Base-by-base conservation (phyloP, 1,140 invertebrate species). In the Bathynomus jamesi region DNA sequence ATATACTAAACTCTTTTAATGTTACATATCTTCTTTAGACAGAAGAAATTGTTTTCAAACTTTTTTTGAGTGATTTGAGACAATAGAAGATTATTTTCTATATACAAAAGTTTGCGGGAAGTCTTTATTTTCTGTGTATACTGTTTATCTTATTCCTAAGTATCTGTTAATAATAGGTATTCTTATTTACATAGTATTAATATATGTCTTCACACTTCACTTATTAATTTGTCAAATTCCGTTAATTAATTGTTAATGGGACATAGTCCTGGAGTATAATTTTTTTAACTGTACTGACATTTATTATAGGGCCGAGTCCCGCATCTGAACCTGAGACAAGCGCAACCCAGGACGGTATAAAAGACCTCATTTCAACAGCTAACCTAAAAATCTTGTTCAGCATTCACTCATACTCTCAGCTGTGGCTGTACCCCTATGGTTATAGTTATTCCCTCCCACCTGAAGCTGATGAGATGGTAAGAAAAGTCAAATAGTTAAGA, bases 361-460 rank as follows among this genome's bases (percentile, higher is more conserved):
- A 69, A 13, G 67, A 65, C 8, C 65, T 76, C 66, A 28, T 30
- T 7, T 4, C 7, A 7, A 75, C 86, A 17, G 75, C 90, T 0
- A 21, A 53, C 5, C 40, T 53, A 3, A 87, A 89, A 77, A 87
- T 89, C 7, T 96, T 93, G 74, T 79, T 95, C 28, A 91, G 91
- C 1, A 87, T 95, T 76, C 94, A 96, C 80, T 92, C 92, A 61
- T 96, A 95, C 78, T 91, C 91, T 0, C 92, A 94, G 83, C 91
- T 93, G 83, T 88, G 93, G 79, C 84, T 95, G 10, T 88, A 91
- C 70, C 92, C 92, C 1, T 94, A 91, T 90, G 91, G 92, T 30
- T 91, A 92, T 79, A 90, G 90, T 65, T 40, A 67, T 10, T 40
- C 66, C 53, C 61, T 70, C n/a, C 71, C 73, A 10, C 65, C 65